Conservation (phyloP, 2,797 vertebrate genomes). For the Molossus alvarezi region DNA sequence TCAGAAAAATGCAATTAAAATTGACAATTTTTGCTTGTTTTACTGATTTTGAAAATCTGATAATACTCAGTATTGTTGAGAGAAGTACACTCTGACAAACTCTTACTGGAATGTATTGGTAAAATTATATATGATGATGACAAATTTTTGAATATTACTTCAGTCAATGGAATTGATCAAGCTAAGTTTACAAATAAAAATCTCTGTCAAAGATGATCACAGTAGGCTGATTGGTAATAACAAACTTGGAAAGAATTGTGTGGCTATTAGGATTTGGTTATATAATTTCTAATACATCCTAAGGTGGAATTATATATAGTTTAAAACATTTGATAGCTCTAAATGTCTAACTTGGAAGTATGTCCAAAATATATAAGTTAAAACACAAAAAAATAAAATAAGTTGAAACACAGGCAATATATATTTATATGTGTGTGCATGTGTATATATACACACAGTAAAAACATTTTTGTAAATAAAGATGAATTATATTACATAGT, state of each 20-base stretch:
- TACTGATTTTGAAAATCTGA: conserved; percentile 5
- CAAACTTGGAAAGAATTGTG: not conserved
- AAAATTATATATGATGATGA: not conserved
- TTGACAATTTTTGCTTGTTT: not conserved
- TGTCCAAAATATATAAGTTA: not conserved
- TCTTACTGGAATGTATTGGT: not conserved
- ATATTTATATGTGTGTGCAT: not conserved
- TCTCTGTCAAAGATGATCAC: not conserved
- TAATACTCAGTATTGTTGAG: not conserved
- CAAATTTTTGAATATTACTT: not conserved
- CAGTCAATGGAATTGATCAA: conserved; percentile 2
- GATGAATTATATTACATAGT: not conserved
- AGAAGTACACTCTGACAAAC: not conserved
- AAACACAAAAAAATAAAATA: not conserved
- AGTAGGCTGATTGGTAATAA: not conserved
- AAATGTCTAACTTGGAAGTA: conserved; percentile 2
- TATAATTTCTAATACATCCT: not conserved
- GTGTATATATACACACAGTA: not conserved
- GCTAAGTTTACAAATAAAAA: not conserved
- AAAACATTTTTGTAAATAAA: conserved; percentile 20
- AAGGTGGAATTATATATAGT: not conserved
- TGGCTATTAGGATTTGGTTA: not conserved
- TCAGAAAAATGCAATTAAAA: conserved; percentile 2
- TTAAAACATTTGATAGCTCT: not conserved
- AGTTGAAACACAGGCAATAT: not conserved